These are phyloP conservation scores for Lasioglossum vierecki DNA, from an alignment of 2,888 invertebrate genomes.

Conservation along the genomic window DNA sequence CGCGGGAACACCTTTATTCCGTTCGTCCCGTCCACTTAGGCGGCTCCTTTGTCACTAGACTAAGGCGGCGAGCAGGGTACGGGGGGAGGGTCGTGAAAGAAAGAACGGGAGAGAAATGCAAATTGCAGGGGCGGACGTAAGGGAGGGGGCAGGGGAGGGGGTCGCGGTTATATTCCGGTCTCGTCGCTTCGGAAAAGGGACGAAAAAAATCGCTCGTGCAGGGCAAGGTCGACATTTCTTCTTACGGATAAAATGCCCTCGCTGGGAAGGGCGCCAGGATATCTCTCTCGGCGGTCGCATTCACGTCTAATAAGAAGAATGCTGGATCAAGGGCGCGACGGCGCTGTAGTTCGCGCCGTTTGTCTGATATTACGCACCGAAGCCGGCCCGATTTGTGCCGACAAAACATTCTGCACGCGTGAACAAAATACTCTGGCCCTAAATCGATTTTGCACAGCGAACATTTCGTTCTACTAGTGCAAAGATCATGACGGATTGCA, in stretches of 20 bases:
- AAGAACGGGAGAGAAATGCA: slow-evolving; percentile 57
- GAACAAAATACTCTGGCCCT: background rate
- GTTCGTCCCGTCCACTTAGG: slow-evolving; percentile 62
- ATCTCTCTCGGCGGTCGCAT: slow-evolving; percentile 42
- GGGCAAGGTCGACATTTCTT: slow-evolving; percentile 59
- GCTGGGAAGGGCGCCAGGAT: slow-evolving; percentile 19
- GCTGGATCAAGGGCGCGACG: slow-evolving; percentile 26
- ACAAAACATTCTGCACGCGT: background rate
- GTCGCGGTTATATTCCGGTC: slow-evolving; percentile 35
- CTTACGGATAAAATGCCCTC: slow-evolving; percentile 22
- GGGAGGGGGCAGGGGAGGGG: background rate
- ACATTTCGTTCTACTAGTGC: background rate
- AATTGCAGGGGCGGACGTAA: slow-evolving; percentile 44
- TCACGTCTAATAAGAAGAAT: slow-evolving; percentile 58
- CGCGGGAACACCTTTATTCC: slow-evolving; percentile 61
- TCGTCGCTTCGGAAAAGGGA: slow-evolving; percentile 40
- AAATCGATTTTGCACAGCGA: background rate
- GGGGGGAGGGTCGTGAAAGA: background rate
- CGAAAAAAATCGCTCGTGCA: slow-evolving; percentile 52
- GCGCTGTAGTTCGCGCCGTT: slow-evolving; percentile 18
- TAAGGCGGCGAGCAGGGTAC: background rate
- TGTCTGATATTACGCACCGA: slow-evolving; percentile 40
- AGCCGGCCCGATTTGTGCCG: background rate
- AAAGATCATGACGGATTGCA: too few species aligned
- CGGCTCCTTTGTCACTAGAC: slow-evolving; percentile 59